Conservation (phyloP, 2,113 vertebrate species). For the Perca schrenkii region DNA sequence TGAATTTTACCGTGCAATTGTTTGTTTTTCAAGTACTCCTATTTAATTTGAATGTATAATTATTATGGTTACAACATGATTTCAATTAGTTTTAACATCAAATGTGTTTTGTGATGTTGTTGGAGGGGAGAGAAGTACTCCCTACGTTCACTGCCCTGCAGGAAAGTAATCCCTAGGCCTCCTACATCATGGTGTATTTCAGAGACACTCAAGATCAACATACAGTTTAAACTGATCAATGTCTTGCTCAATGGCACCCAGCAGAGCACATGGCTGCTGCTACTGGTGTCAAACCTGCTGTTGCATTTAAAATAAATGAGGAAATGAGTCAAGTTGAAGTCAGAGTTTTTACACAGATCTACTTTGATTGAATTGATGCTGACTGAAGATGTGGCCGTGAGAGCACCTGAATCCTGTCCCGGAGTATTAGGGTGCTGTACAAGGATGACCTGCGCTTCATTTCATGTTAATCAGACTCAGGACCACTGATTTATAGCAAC, state of each 20-base stretch:
- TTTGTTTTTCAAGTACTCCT: constrained; percentile 9
- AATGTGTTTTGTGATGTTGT: background rate
- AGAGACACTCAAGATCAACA: constrained; percentile 5
- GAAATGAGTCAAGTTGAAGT: background rate
- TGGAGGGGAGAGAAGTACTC: background rate
- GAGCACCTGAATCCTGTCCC: too few relatives aligned
- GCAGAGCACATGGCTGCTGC: constrained; percentile 36
- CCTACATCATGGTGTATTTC: background rate
- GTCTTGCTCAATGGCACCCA: constrained; percentile 32
- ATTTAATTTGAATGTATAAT: constrained; percentile 2
- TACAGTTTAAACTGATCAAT: constrained; percentile 3
- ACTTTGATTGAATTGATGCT: too few relatives aligned
- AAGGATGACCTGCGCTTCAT: too few relatives aligned
- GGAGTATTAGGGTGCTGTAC: too few relatives aligned
- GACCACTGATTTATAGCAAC: too few relatives aligned
- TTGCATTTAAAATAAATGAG: constrained; percentile 60
- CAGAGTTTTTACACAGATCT: constrained; percentile 6
- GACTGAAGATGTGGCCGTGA: too few relatives aligned
- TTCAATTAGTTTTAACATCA: background rate
- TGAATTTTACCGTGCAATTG: constrained; percentile 12
- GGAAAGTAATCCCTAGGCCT: background rate
- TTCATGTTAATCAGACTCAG: too few relatives aligned
- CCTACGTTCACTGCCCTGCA: constrained; percentile 9
- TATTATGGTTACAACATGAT: background rate
- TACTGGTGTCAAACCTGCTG: constrained; percentile 33